Base-by-base conservation (phyloP, 2,888 invertebrate genomes). In the Ecliptopera silaceata region DNA sequence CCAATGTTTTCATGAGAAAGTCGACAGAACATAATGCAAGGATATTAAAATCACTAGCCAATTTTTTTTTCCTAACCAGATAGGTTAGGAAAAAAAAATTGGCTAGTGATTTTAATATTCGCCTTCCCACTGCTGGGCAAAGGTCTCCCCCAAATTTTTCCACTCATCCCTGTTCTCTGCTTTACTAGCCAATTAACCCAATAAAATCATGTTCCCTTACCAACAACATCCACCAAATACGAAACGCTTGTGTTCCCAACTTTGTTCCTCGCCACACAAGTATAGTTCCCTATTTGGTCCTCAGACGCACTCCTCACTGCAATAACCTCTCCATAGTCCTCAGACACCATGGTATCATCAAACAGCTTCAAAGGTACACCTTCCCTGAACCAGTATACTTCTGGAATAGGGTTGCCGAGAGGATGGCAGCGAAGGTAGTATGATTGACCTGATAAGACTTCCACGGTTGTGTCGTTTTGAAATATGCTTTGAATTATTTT, bases 301-400 rank as follows among this genome's bases (percentile, higher is more conserved):
- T 67, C 64, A 17, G 51, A 12, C 0, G 88, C 86, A n/a, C 69
- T 72, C 42, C 71, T 76, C 1, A 81, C 77, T 0, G 75, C 72
- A 3, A 92, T 69, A 2, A 88, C 75, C 59, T 90, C 86, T 0
- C 89, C 87, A 39, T 79, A 86, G 10, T 89, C 88, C 0, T 73
- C 70, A 0, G 83, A 80, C 1, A 82, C 71, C 84, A 89, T 85
- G 0, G 70, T 77, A 1, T 84, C 80, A 49, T 91, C 93, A 61
- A 92, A 93, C 44, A 92, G 80, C 84, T 93, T 75, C 10, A 92
- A 59, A 0, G 84, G 86, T 0, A 81, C 51, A 1, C 77, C 86
- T 34, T 92, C 92, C 69, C 92, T 93, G 67, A 92, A 92, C 95
- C 95, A 95, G 60, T 90, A 89, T 17, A 95, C 87, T 34, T 85